phyloP scores from a whole-genome alignment of 2,797 vertebrate species.

The Sebastes kiyomatsui region DNA sequence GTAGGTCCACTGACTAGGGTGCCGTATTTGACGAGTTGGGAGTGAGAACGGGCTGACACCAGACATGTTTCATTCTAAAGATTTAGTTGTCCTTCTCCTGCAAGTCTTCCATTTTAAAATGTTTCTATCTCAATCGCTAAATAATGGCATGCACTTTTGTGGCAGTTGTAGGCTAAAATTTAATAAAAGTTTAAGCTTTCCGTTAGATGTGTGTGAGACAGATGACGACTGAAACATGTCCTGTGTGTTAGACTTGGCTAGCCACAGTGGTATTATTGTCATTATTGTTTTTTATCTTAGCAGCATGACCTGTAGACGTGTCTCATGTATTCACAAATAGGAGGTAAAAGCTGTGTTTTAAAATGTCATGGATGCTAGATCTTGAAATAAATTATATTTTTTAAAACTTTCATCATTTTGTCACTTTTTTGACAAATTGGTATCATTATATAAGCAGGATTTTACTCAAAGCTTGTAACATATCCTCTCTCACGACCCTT shows the following conservation, averaged over 20 bases:
- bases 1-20: background rate
- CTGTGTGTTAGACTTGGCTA: background rate
- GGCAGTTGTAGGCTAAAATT: background rate
- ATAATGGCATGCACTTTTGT: background rate
- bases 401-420: constrained; percentile 8
- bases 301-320: background rate
- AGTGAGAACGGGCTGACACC: background rate
- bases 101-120: background rate
- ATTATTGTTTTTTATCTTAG: background rate
- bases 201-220: background rate
- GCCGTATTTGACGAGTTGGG: background rate
- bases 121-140: background rate
- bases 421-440: background rate
- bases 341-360: background rate
- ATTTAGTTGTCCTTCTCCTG: background rate
- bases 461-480: background rate
- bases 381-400: background rate
- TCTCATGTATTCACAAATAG: background rate
- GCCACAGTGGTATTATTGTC: background rate
- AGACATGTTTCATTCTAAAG: background rate
- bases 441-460: background rate
- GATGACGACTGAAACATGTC: background rate
- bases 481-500: background rate
- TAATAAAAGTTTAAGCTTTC: background rate
- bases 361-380: background rate